These are phyloP conservation scores for Vicugna pacos DNA, from an alignment of 2,113 vertebrate genomes.

Conservation along the genomic window DNA sequence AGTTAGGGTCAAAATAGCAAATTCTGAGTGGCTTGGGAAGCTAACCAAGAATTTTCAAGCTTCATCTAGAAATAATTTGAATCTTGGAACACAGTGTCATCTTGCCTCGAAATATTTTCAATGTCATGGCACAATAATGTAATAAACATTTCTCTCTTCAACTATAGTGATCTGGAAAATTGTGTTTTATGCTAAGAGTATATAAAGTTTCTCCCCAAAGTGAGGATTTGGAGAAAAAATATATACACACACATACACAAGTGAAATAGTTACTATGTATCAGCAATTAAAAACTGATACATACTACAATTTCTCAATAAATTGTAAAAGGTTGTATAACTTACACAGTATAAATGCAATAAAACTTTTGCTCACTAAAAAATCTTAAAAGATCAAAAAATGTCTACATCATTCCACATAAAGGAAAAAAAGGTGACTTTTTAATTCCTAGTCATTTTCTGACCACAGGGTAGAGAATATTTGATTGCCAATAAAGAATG, in stretches of 20 bases:
- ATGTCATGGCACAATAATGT: slow-evolving; percentile 8
- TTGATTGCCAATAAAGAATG: slow-evolving; percentile 63
- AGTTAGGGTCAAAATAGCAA: slow-evolving; percentile 19
- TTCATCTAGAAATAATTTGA: slow-evolving; percentile 43
- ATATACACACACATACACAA: background rate
- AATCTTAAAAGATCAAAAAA: slow-evolving; percentile 43
- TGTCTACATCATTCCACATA: background rate
- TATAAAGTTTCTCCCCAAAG: background rate
- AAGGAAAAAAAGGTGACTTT: slow-evolving; percentile 1
- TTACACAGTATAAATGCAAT: slow-evolving; percentile 60
- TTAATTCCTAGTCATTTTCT: slow-evolving; percentile 39
- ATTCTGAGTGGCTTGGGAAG: background rate
- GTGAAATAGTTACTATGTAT: background rate
- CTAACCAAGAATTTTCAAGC: slow-evolving; percentile 28
- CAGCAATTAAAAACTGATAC: slow-evolving; percentile 26
- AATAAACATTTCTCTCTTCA: slow-evolving; percentile 48
- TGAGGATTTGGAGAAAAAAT: slow-evolving; percentile 11
- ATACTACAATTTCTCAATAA: background rate
- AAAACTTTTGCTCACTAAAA: background rate
- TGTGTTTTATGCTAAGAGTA: slow-evolving; percentile 45
- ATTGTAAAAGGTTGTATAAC: background rate
- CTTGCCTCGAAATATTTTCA: slow-evolving; percentile 59
- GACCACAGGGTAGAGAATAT: slow-evolving; percentile 36
- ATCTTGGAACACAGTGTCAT: slow-evolving; percentile 4
- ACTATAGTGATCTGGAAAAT: slow-evolving; percentile 15